Conservation (phyloP, 2,888 invertebrate species). For the Phaonia tiefii region DNA sequence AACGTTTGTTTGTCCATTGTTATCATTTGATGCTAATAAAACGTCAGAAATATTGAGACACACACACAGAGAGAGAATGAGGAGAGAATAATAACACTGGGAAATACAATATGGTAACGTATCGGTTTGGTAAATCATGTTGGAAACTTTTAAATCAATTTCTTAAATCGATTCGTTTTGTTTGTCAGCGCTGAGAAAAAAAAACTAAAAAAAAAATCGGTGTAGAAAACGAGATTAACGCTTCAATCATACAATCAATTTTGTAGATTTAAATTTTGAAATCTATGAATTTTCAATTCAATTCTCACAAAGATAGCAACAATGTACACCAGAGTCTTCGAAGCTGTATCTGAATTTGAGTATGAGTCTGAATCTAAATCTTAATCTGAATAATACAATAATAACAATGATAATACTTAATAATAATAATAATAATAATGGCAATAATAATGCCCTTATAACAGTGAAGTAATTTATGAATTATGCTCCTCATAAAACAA, state of each 20-base stretch:
- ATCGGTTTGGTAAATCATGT: constrained; percentile 29
- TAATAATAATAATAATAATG: constrained; percentile 23
- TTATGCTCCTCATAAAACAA: constrained; percentile 33
- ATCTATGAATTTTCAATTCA: not conserved
- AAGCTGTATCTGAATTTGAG: not conserved
- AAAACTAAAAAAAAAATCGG: not conserved
- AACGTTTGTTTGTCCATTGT: constrained; percentile 14
- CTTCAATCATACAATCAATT: constrained; percentile 43
- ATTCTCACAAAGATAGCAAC: constrained; percentile 30
- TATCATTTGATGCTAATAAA: not conserved
- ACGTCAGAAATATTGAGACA: too few species aligned
- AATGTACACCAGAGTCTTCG: not conserved
- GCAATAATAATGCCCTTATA: constrained; percentile 51
- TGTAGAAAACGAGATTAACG: constrained; percentile 49
- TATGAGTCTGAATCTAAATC: not conserved
- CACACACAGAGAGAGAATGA: not conserved
- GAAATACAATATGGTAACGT: too few species aligned
- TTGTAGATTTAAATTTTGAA: constrained; percentile 10
- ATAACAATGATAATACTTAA: constrained; percentile 3
- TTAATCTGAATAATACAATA: not conserved
- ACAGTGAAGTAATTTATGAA: constrained; percentile 40
- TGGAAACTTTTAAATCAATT: constrained; percentile 48
- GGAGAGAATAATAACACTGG: not conserved
- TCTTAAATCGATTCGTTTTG: constrained; percentile 56
- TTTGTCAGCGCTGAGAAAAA: constrained; percentile 47